These are phyloP conservation scores for Coccyzus lansbergi DNA, from an alignment of 2,797 vertebrate genomes.

Conservation along the genomic window DNA sequence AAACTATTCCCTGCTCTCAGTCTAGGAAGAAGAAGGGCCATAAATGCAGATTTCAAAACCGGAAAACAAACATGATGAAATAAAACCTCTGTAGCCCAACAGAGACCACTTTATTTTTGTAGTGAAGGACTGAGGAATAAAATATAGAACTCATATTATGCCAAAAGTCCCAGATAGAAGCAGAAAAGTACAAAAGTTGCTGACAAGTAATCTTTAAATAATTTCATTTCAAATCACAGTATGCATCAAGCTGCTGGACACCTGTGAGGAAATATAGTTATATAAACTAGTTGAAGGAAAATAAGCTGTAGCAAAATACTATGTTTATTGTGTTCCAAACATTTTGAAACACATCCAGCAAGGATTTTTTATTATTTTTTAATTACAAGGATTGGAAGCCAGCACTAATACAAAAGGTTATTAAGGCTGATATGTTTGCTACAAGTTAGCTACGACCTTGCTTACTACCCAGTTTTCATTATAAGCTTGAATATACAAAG, in stretches of 20 bases:
- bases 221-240: neutral
- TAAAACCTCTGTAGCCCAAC: neutral
- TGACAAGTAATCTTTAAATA: constrained; percentile 34
- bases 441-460: neutral
- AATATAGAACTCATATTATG: neutral
- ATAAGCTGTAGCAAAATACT: neutral
- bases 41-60: neutral
- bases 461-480: neutral
- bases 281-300: neutral
- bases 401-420: neutral
- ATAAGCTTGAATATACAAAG: neutral
- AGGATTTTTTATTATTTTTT: neutral
- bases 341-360: neutral
- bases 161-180: constrained; percentile 9
- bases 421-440: neutral
- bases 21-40: neutral
- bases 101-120: neutral
- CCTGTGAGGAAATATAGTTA: constrained; percentile 12
- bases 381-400: neutral
- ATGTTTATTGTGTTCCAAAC: neutral
- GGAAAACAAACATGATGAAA: neutral
- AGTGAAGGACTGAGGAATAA: neutral
- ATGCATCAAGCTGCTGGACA: neutral
- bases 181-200: neutral
- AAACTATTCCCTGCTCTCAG: neutral